Base-by-base conservation (phyloP, 1,140 invertebrate genomes). In the Coelopa frigida region DNA sequence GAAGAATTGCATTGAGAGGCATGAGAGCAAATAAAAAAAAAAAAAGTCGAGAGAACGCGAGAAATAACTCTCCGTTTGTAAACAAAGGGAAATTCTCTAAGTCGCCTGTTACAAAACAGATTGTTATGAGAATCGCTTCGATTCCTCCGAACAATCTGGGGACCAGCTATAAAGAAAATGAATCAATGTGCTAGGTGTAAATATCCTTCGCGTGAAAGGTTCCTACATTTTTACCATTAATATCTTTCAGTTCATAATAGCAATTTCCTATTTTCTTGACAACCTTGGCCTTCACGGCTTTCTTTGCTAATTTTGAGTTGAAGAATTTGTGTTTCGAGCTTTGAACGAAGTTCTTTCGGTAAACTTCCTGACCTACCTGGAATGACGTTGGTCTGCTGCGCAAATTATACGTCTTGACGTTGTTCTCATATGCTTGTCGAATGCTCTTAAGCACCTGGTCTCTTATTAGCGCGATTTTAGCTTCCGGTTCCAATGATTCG, bases 161-260 rank as follows among this genome's bases (percentile, higher is more conserved):
- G n/a, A n/a, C n/a, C n/a, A n/a, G n/a, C n/a, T n/a, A n/a, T n/a
- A n/a, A n/a, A n/a, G n/a, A n/a, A n/a, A n/a, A n/a, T n/a, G n/a
- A n/a, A n/a, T n/a, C n/a, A n/a, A n/a, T n/a, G n/a, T n/a, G 11
- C 5, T 40, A 40, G 8, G 38, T 22, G n/a, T 24, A 24, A 15
- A 40, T 40, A 40, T 40, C 21, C 21, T 40, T 40, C 3, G 18
- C 38, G 14, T 40, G 21, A 40, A 40, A 40, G 18, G 38, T 40
- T 40, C 38, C 38, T 14, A 38, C 14, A 18, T 22, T n/a, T 20
- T 38, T 22, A 38, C 17, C 18, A 20, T 38, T 38, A 5, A 38
- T 18, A 22, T 38, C 37, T 22, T 38, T 22, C 18, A 38, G n/a
- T n/a, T 22, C 14, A 38, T 38, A 38, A 38, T 38, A 38, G 24